A percentile compares a stretch with the other conserved stretches of the same genome.
Conservation (phyloP, 2,113 vertebrate genomes). For the Phyllopteryx taeniolatus region DNA sequence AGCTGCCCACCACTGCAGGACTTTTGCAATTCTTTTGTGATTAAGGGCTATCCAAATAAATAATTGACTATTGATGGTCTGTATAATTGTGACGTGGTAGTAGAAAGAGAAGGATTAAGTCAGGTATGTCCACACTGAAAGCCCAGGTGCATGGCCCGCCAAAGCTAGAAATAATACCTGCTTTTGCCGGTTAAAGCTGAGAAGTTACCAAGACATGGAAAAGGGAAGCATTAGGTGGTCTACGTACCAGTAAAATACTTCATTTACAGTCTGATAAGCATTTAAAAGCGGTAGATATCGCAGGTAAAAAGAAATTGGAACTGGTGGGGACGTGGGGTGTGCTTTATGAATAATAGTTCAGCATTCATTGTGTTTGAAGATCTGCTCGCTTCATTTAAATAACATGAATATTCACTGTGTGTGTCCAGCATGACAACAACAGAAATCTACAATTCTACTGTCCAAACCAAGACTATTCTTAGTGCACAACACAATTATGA, state of each 20-base stretch:
- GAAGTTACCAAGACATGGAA: background rate
- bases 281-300: slow-evolving; percentile 1
- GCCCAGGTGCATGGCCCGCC: too few species aligned
- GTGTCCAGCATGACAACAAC: slow-evolving; percentile 11
- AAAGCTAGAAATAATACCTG: too few species aligned
- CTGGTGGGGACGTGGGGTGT: background rate
- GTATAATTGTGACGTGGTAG: too few species aligned
- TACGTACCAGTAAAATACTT: background rate
- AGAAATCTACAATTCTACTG: background rate
- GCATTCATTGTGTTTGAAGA: slow-evolving; percentile 12
- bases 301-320: slow-evolving; percentile 10
- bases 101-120: too few species aligned
- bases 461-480: slow-evolving; percentile 17
- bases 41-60: too few species aligned
- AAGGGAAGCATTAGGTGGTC: background rate
- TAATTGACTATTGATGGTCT: too few species aligned
- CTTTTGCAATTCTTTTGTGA: too few species aligned
- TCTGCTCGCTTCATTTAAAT: background rate
- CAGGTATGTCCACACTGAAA: too few species aligned
- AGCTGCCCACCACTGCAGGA: too few species aligned
- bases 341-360: slow-evolving; percentile 8
- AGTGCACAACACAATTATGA: slow-evolving; percentile 14
- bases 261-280: too few species aligned
- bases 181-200: background rate
- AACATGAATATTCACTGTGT: slow-evolving; percentile 21